Evolutionary conservation across 2,888 invertebrate species (phyloP).

Genomic region (Iphiclides podalirius): DNA sequence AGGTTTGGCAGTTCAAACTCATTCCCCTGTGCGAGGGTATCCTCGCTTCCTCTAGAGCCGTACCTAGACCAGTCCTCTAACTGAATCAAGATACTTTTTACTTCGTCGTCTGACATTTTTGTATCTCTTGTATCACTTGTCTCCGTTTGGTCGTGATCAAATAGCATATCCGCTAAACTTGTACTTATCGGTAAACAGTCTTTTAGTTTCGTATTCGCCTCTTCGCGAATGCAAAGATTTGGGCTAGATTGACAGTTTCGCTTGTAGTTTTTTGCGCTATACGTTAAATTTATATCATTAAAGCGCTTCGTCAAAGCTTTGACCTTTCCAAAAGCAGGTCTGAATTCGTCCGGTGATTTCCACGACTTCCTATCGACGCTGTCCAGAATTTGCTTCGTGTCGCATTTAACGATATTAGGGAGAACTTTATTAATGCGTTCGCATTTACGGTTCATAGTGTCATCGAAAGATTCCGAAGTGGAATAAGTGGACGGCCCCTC

Average conservation of each 20-base stretch:
- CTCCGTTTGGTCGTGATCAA: conserved; percentile 58
- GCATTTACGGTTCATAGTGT: conserved; percentile 36
- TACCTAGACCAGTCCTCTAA: conserved; percentile 73
- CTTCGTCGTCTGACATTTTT: conserved; percentile 67
- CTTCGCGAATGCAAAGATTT: conserved; percentile 57
- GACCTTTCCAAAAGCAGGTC: conserved; percentile 85
- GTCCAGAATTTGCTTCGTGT: conserved; percentile 59
- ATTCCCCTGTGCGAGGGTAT: conserved; percentile 69
- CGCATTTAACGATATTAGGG: conserved; percentile 43
- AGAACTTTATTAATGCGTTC: conserved; percentile 32
- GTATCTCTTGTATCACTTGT: conserved; percentile 50
- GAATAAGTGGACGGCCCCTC: conserved; percentile 59
- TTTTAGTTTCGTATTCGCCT: conserved; percentile 39
- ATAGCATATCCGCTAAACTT: conserved; percentile 66
- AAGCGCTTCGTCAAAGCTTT: conserved; percentile 86
- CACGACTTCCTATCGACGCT: conserved; percentile 79
- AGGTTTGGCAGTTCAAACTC: conserved; percentile 70
- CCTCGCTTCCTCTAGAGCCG: conserved; percentile 70
- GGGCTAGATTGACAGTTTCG: conserved; percentile 72
- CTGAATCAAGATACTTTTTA: conserved; percentile 70
- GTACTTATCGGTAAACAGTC: conserved; percentile 56
- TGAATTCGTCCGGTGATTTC: conserved; percentile 85
- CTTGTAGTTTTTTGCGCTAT: conserved; percentile 65
- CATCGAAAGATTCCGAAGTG: conserved; percentile 59
- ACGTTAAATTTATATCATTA: conserved; percentile 70